Evolutionary conservation across 2,797 vertebrate genomes (phyloP).

Genomic region (Acanthiza pusilla): DNA sequence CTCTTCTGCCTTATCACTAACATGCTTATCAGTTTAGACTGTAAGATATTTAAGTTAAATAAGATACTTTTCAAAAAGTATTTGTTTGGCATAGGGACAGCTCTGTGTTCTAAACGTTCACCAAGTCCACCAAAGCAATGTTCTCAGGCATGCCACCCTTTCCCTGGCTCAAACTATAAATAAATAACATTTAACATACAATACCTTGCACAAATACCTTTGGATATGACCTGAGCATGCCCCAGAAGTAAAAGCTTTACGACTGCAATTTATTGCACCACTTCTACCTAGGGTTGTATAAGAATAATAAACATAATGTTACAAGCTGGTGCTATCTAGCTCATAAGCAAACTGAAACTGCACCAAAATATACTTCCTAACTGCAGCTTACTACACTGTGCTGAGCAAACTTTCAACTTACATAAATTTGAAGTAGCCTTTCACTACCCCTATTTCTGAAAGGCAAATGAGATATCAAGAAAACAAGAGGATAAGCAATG

Average conservation of each 20-base stretch:
- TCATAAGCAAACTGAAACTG: neutral
- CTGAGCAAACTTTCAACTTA: neutral
- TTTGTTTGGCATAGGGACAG: neutral
- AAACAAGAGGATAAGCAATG: neutral
- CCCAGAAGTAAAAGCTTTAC: neutral
- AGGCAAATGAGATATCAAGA: neutral
- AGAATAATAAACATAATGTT: neutral
- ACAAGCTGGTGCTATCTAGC: neutral
- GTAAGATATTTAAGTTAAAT: neutral
- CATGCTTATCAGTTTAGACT: neutral
- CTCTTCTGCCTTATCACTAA: neutral
- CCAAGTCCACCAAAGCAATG: neutral
- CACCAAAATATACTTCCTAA: neutral
- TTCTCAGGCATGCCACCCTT: neutral
- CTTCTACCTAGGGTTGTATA: neutral
- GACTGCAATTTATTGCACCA: neutral
- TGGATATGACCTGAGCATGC: fast-evolving
- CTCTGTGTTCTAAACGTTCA: neutral
- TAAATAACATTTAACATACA: neutral
- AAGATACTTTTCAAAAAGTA: neutral
- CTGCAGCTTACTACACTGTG: neutral
- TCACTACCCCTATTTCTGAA: neutral
- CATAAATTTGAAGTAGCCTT: neutral
- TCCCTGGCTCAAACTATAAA: neutral
- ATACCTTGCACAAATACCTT: neutral